Conservation (phyloP, 2,888 invertebrate species). For the Cheilosia pagana region DNA sequence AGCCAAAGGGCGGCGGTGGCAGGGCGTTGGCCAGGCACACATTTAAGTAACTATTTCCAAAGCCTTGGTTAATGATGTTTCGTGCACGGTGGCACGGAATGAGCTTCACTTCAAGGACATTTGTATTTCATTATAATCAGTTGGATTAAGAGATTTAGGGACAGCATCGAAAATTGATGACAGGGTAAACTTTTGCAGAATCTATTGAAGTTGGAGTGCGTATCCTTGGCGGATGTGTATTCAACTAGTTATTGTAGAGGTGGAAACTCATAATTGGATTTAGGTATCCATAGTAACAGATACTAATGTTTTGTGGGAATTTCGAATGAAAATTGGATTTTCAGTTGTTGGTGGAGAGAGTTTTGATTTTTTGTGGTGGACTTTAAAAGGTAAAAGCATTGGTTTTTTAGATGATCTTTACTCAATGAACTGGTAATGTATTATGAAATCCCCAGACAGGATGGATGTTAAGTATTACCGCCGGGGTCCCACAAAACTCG, state of each 20-base stretch:
- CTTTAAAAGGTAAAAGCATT: too few relatives aligned
- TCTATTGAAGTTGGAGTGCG: background rate
- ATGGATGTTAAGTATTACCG: too few relatives aligned
- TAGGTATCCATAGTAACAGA: too few relatives aligned
- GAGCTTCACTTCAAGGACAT: constrained; percentile 8
- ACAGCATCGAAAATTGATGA: background rate
- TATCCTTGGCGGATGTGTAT: background rate
- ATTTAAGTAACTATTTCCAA: constrained; percentile 1
- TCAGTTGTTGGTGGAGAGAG: too few relatives aligned
- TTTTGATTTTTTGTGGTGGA: too few relatives aligned
- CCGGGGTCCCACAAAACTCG: too few relatives aligned
- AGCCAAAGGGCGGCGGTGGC: background rate
- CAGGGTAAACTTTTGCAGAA: background rate
- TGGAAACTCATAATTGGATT: too few relatives aligned
- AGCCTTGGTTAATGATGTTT: constrained; percentile 33
- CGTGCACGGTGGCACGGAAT: constrained; percentile 5
- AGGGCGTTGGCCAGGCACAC: background rate
- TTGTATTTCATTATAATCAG: constrained; percentile 29
- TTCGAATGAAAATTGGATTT: too few relatives aligned
- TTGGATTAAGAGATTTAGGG: constrained; percentile 28
- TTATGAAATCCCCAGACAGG: too few relatives aligned
- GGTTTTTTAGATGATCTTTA: too few relatives aligned
- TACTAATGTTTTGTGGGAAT: too few relatives aligned
- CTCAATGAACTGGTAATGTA: too few relatives aligned
- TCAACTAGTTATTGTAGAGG: background rate